Percentiles rank a stretch among this genome's conserved stretches.
These are phyloP conservation scores for Apteryx mantelli DNA, from an alignment of 2,113 vertebrate genomes.

Conservation along the genomic window DNA sequence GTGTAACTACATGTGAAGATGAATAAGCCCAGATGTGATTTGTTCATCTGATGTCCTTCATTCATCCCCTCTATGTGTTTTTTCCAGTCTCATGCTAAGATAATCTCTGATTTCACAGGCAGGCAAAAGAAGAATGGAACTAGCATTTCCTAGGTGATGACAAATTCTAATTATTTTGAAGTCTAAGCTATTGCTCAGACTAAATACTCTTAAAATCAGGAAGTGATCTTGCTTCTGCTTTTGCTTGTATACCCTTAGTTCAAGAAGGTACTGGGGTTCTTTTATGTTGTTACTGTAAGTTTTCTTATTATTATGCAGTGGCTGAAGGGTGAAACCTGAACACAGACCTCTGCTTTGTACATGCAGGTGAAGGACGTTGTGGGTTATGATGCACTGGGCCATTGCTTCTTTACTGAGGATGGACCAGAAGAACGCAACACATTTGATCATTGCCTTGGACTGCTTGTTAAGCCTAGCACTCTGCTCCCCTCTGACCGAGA, in stretches of 20 bases:
- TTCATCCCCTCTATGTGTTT: not conserved
- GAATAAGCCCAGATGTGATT: conserved; percentile 55
- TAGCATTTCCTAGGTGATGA: not conserved
- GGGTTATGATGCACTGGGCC: conserved; percentile 91
- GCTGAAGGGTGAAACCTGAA: not conserved
- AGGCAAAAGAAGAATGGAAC: not conserved
- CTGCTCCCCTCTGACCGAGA: conserved; percentile 94
- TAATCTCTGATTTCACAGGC: not conserved
- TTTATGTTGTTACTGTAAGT: not conserved
- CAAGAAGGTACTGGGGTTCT: not conserved
- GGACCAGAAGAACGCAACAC: conserved; percentile 96
- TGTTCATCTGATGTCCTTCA: not conserved
- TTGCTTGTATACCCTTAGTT: not conserved
- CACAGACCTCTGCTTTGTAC: not conserved
- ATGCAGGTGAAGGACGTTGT: conserved; percentile 91
- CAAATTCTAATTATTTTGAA: not conserved
- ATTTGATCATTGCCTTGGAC: conserved; percentile 93
- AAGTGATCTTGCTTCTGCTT: not conserved
- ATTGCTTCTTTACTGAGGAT: conserved; percentile 97
- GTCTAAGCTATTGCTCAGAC: not conserved
- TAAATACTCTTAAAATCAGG: not conserved
- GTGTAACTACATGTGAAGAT: conserved; percentile 25
- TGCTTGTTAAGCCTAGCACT: conserved; percentile 89
- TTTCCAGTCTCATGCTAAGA: conserved; percentile 6
- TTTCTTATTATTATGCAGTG: not conserved